Conservation (phyloP, 2,888 invertebrate genomes). For the Cheilosia variabilis region DNA sequence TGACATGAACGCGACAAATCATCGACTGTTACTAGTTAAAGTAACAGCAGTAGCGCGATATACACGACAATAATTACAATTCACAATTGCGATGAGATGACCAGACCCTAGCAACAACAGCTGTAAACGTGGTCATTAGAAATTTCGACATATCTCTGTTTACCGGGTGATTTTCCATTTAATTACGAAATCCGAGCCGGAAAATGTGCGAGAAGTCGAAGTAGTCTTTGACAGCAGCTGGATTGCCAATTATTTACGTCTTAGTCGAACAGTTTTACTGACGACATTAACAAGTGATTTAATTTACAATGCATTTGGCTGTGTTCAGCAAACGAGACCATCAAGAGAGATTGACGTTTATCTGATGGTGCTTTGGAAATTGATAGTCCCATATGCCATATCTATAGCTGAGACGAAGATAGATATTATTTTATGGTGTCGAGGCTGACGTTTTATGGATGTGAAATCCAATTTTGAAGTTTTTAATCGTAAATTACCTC, state of each 20-base stretch:
- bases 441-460: conserved; percentile 3
- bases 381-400: background rate
- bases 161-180: conserved; percentile 26
- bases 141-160: conserved; percentile 42
- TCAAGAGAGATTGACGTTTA: conserved; percentile 8
- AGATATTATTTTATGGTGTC: conserved; percentile 10
- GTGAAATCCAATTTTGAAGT: background rate
- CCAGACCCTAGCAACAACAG: conserved; percentile 9
- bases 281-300: conserved; percentile 53
- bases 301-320: conserved; percentile 38
- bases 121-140: conserved; percentile 48
- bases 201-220: conserved; percentile 31
- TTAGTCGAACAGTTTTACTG: conserved; percentile 57
- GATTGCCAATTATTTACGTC: conserved; percentile 56
- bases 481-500: conserved; percentile 3
- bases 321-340: conserved; percentile 14
- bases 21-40: conserved; percentile 12
- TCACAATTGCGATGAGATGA: too few species aligned
- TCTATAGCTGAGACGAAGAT: background rate
- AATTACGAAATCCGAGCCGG: conserved; percentile 64
- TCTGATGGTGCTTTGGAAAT: background rate
- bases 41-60: background rate
- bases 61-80: background rate
- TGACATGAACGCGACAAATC: conserved; percentile 35
- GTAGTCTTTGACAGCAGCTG: conserved; percentile 19